Base-by-base conservation (phyloP, 2,797 vertebrate genomes). In the Mareca strepera region DNA sequence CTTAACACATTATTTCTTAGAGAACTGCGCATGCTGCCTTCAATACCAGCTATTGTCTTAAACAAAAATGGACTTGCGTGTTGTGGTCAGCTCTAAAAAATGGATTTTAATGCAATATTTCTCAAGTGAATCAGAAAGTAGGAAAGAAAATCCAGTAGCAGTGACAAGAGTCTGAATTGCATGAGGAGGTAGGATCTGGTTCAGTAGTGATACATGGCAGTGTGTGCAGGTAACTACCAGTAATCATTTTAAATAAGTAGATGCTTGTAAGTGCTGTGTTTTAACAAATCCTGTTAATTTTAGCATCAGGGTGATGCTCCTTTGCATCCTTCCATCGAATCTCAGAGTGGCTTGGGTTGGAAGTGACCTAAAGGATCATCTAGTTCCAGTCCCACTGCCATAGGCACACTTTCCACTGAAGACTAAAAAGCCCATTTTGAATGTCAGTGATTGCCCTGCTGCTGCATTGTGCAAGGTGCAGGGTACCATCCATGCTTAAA, bases 391-490 rank as follows among this genome's bases (percentile, higher is more conserved):
- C 50, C 50, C 26, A 14, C 50, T 52, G 50, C 50, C 50, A 16
- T 28, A 26, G 50, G 25, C 50, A 1, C 28, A 4, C 44, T 33
- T 53, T 37, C 21, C 6, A 50, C 7, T 6, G 46, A 68, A 59
- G 29, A 63, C 26, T 73, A 18, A 73, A 69, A 82, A 82, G 26
- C 37, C 31, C 2, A 0, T 74, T 67, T 18, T 64, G 82, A 66
- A 52, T 9, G 4, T 62, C 29, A 58, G 46, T 33, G 11, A 17
- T 22, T 29, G 21, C 37, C n/a, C 23, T 14, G 29, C 28, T 8
- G 33, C 37, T 33, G 10, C 70, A 18, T 25, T 31, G 28, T 55
- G 16, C 9, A 26, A 10, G 1, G 4, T 21, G 8, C n/a, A 0
- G 7, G 4, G 14, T 23, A 46, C 58, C 9, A 7, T 18, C 33